Evolutionary conservation across 37 sponge, comb jelly and placozoan species (phyloP), one percentile per base, ranked within the genome.

Genomic region (Bolinopsis microptera): DNA sequence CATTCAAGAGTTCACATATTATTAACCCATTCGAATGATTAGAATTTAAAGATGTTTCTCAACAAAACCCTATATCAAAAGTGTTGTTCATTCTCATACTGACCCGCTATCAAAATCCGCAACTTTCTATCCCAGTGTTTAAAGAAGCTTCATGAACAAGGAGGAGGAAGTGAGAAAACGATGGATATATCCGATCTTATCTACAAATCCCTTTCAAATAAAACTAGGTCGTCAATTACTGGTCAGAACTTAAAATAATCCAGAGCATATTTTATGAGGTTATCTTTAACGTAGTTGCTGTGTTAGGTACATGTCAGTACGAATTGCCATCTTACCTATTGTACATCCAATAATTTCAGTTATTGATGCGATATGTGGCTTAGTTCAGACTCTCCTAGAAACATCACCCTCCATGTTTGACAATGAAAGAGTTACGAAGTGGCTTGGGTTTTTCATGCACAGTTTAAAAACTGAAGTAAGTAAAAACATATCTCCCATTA

Each of bases 281-380:
- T n/a, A n/a, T n/a, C n/a, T n/a, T n/a, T n/a, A n/a, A n/a, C n/a
- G n/a, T n/a, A n/a, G n/a, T n/a, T n/a, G n/a, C n/a, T n/a, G n/a
- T n/a, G n/a, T n/a, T n/a, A n/a, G n/a, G n/a, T n/a, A n/a, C n/a
- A n/a, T n/a, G n/a, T n/a, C n/a, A n/a, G n/a, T n/a, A n/a, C n/a
- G n/a, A n/a, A n/a, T n/a, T n/a, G n/a, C n/a, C n/a, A n/a, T n/a
- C n/a, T n/a, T n/a, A n/a, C n/a, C n/a, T n/a, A n/a, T n/a, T n/a
- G n/a, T n/a, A n/a, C n/a, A n/a, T n/a, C n/a, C n/a, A n/a, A 48
- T 48, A 48, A 1, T 77, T 77, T 77, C 80, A 77, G 80, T 77
- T 18, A 77, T 32, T 34, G 80, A 77, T 77, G 80, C 80, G 33
- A 77, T 77, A 33, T 77, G 80, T 32, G 16, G 32, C 32, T 77